These are phyloP conservation scores for Lophura nycthemera DNA, from an alignment of 2,113 vertebrate species.

Conservation along the genomic window DNA sequence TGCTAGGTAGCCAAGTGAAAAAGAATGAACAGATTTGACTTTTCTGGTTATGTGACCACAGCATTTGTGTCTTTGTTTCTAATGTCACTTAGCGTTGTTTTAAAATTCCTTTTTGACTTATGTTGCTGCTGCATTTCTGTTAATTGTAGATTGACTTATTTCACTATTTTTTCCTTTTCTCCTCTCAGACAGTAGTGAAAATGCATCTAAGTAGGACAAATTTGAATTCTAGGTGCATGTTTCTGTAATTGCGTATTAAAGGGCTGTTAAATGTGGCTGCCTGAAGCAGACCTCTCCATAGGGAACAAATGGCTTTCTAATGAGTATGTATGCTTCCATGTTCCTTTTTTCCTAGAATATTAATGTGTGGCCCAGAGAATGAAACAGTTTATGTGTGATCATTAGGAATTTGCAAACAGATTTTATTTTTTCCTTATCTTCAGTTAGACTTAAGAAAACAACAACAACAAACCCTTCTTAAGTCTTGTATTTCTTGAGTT, in stretches of 20 bases:
- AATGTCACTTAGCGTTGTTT: neutral
- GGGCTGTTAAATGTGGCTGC: neutral
- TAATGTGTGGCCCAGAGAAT: neutral
- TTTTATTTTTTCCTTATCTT: neutral
- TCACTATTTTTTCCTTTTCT: neutral
- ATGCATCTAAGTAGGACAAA: slow-evolving; percentile 8
- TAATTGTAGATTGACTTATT: slow-evolving; percentile 8
- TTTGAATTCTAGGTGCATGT: neutral
- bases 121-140: neutral
- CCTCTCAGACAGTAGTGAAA: neutral
- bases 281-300: neutral
- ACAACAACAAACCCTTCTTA: neutral
- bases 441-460: neutral
- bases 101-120: slow-evolving; percentile 4
- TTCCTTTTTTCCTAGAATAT: neutral
- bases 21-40: slow-evolving; percentile 40
- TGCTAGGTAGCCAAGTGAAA: neutral
- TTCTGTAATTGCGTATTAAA: slow-evolving; percentile 2
- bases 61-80: slow-evolving; percentile 1
- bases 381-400: neutral
- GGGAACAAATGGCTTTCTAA: slow-evolving; percentile 10
- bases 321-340: neutral
- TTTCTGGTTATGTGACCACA: slow-evolving; percentile 29
- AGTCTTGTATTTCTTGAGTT: neutral
- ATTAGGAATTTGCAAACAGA: neutral